Base-by-base conservation (phyloP, 2,797 vertebrate species). In the Phaenicophaeus curvirostris region DNA sequence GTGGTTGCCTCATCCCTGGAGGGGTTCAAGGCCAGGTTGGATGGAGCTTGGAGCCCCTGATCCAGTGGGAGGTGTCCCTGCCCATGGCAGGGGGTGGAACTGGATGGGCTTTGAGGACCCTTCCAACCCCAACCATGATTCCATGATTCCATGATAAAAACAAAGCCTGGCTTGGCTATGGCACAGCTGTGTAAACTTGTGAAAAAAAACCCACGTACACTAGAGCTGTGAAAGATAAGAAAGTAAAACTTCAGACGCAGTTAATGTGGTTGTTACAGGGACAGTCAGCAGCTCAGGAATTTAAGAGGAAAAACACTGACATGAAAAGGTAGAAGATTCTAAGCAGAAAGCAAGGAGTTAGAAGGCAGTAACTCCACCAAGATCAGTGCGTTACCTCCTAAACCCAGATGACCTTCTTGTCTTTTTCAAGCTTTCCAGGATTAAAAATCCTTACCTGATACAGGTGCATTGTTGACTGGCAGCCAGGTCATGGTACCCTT, bases 401-500 rank as follows among this genome's bases (percentile, higher is more conserved):
- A 79, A 27, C 5, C 15, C 33, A 79, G 24, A 5, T 54, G 69
- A 41, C 13, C 5, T 39, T 73, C 65, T 11, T 55, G 11, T 11
- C 15, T 55, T 72, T 35, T 39, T 44, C 35, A 72, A 15, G 39
- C 24, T 39, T 33, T 39, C 15, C 72, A 85, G 71, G 55, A 48
- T 41, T 55, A 62, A 28, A 61, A 15, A 27, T 5, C 20, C 97
- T 83, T 57, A 99, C 99, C 99, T 96, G 97, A 95, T 76, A 98
- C 66, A 0, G 97, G 98, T 55, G 96, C 91, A 1, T 96, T 97
- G 18, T 97, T 98, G 87, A 98, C 98, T 35, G 98, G 96, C 9
- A 94, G 96, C 99, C 99, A 99, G 33, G 97, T 96, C 67, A 96
- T 96, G 79, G 98, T 98, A 2, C 98, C 98, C 69, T 97, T 98